Evolutionary conservation across 2,888 invertebrate species (phyloP).

Genomic region (Cerceris rybyensis): DNA sequence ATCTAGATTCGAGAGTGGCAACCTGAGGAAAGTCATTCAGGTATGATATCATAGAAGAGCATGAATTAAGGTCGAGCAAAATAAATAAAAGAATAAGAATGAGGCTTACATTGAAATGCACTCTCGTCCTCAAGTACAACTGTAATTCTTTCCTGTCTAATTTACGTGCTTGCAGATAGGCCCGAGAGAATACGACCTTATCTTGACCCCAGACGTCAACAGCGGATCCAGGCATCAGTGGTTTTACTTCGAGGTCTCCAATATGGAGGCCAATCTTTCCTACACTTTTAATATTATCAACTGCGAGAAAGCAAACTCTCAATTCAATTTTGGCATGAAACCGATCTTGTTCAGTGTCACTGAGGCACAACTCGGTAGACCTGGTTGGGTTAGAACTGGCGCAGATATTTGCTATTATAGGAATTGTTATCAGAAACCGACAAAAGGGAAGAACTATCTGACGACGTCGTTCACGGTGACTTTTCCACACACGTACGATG

Average conservation of each 20-base stretch:
- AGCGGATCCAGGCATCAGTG: conserved; percentile 91
- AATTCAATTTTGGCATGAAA: conserved; percentile 95
- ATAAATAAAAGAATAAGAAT: neutral
- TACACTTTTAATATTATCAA: conserved; percentile 94
- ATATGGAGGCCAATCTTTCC: conserved; percentile 87
- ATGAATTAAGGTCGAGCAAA: neutral
- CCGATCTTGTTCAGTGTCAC: conserved; percentile 93
- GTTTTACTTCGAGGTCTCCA: conserved; percentile 95
- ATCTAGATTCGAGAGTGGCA: conserved; percentile 93
- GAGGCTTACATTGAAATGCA: no score
- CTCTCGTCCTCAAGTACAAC: no score
- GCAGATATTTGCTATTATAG: conserved; percentile 92
- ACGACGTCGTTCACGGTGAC: conserved; percentile 91
- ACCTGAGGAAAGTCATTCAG: conserved; percentile 91
- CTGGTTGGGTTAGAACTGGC: conserved; percentile 89
- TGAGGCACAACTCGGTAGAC: conserved; percentile 85
- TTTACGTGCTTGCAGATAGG: conserved; percentile 85
- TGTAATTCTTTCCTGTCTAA: conserved; percentile 25
- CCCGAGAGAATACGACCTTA: conserved; percentile 90
- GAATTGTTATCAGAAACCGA: conserved; percentile 87
- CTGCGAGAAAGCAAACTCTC: conserved; percentile 93
- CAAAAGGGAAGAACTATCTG: conserved; percentile 86
- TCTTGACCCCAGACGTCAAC: conserved; percentile 92
- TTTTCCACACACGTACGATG: conserved; percentile 89
- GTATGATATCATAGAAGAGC: conserved; percentile 78